Base-by-base conservation (phyloP, 2,888 invertebrate species). In the Craniophora ligustri region DNA sequence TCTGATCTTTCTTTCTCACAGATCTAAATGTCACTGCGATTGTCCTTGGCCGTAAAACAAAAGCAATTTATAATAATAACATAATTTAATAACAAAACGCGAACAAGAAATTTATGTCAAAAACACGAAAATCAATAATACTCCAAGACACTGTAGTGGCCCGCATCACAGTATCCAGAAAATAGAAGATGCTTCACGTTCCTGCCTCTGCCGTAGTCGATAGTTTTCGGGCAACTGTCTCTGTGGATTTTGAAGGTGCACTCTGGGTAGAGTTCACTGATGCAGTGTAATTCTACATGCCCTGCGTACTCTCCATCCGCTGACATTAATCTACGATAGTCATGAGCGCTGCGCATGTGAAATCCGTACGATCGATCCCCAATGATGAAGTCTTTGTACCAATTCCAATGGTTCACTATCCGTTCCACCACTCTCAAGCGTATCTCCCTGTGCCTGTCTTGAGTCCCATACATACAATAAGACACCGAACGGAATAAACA, bases 111-210 rank as follows among this genome's bases (percentile, higher is more conserved):
- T 44, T 34, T 50, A 39, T 54, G 59, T 35, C 18, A 41, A 49
- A 51, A 50, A 47, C 28, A 58, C 31, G 31, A 48, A 32, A 55
- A 45, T 81, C 50, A 86, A 57, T 58, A 66, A 59, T 84, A 88
- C 67, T 91, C 90, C 44, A 92, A 72, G 59, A 92, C 92, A 76
- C 89, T 91, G 55, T 92, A 92, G 61, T 92, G 92, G 2, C 92
- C 92, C 3, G 92, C 90, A 38, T 92, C 92, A 3, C 83, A 74
- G 71, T 75, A 87, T 4, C 92, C 92, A 0, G 91, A 89, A 67
- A 92, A 92, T n/a, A 91, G 67, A 5, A 92, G 75, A 72, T 92
- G 90, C 57, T 84, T 90, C 2, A 81, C 72, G 7, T 62, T 72
- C n/a, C 78, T 54, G 1, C 91, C 92, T 36, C 79, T 71, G 1